Base-by-base conservation (phyloP, 1,140 invertebrate genomes). In the Acyrthosiphon pisum region DNA sequence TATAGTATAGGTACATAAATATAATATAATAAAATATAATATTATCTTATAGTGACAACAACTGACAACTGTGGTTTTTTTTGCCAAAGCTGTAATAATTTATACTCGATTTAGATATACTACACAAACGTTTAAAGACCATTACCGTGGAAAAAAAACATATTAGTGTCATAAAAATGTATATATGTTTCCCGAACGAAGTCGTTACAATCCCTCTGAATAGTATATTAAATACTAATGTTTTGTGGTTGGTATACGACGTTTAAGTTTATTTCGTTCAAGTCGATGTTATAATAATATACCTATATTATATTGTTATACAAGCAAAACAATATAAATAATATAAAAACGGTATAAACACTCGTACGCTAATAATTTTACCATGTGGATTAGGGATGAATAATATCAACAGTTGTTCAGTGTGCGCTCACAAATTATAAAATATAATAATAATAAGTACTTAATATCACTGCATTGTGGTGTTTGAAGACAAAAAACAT, bases 141-240 rank as follows among this genome's bases (percentile, higher is more conserved):
- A 88, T 88, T 88, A 53, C n/a, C n/a, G 87, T 35, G 2, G 30
- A 53, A 37, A 53, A 53, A 89, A 89, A 35, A 22, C 48, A n/a
- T 41, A 89, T 56, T 56, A 37, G 35, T 41, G 14, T 56, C 50
- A 89, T 89, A 89, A 56, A 89, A 56, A 89, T 56, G 50, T 6
- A 56, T 50, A 89, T 56, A 37, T 37, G 23, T 9, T 26, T 37
- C 9, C 20, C 53, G 22, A 89, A 37, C 56, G 35, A n/a, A 6
- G 35, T 53, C 50, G 48, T 56, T 89, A 56, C 48, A 53, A 37
- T 50, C 88, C 22, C 11, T 56, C n/a, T 3, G n/a, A 89, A 89
- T 30, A 37, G 35, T 89, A 56, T 89, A 56, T 37, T 53, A 89
- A 89, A 88, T 88, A 88, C 48, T 89, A 56, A 89, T 56, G 88